Conservation (phyloP, 2,113 vertebrate genomes). For the Tretioscincus oriximinensis region DNA sequence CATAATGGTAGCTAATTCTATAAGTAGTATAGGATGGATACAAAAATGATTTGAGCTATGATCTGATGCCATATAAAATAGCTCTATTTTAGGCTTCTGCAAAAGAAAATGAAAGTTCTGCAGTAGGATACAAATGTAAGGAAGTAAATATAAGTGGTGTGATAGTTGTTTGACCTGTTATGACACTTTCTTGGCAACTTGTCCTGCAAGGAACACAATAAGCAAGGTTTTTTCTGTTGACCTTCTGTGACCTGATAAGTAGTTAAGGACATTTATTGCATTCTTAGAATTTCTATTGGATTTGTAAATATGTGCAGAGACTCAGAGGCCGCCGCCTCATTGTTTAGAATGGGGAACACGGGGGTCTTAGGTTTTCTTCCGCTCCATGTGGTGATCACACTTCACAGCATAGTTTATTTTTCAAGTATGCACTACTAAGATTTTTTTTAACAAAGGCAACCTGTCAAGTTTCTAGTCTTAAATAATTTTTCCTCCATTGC, state of each 20-base stretch:
- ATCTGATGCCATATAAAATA: too few relatives aligned
- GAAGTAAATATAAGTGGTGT: too few relatives aligned
- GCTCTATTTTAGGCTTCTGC: too few relatives aligned
- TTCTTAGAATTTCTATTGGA: background rate
- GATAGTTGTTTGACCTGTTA: too few relatives aligned
- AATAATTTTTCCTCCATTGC: background rate
- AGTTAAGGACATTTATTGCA: background rate
- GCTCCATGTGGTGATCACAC: background rate
- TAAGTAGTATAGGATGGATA: background rate
- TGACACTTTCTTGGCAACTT: background rate
- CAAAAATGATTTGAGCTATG: background rate
- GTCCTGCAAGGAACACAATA: background rate
- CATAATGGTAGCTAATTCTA: background rate
- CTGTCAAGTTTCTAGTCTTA: background rate
- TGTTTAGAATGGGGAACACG: too few relatives aligned
- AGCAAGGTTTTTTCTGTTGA: too few relatives aligned
- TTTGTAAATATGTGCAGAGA: background rate
- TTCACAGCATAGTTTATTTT: background rate
- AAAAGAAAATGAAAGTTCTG: too few relatives aligned
- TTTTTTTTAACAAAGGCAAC: background rate
- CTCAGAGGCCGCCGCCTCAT: too few relatives aligned
- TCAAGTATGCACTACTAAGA: background rate
- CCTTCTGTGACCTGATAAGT: too few relatives aligned
- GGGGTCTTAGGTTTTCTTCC: background rate
- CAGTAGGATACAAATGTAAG: too few relatives aligned